These are phyloP conservation scores for Leucoraja erinaceus DNA, from an alignment of 2,113 vertebrate species.

Conservation along the genomic window DNA sequence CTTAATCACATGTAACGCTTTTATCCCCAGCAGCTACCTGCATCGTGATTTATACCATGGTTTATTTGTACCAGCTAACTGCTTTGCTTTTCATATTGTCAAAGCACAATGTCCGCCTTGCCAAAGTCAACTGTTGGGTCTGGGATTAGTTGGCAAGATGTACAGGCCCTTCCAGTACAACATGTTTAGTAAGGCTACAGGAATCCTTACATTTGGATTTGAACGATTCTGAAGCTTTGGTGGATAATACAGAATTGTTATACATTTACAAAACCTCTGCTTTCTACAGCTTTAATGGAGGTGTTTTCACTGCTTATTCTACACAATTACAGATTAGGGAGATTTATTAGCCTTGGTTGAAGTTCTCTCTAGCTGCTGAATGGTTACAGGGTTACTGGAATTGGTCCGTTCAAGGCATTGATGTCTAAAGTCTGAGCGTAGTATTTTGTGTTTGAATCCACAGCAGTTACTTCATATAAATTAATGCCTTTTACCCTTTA, in stretches of 20 bases:
- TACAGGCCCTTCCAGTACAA: background rate
- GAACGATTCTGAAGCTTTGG: background rate
- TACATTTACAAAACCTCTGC: background rate
- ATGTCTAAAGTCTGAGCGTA: background rate
- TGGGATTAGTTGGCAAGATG: background rate
- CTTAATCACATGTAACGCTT: background rate
- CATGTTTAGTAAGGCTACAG: background rate
- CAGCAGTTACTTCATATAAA: background rate
- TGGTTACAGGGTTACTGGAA: background rate
- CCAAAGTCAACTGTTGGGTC: background rate
- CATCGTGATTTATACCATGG: background rate
- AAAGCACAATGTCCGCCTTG: background rate
- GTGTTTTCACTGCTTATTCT: background rate
- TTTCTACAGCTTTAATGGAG: background rate
- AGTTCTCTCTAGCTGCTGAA: background rate
- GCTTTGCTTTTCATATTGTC: background rate
- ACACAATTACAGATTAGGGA: background rate
- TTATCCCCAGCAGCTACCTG: background rate
- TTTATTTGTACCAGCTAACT: background rate
- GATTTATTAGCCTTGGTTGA: background rate
- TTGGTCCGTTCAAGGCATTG: background rate
- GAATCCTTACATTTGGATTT: background rate
- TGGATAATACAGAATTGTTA: background rate
- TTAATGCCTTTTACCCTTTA: background rate
- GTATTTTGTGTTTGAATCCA: background rate